A percentile compares a stretch with the other conserved stretches of the same genome.
These are phyloP conservation scores for Panorpa germanica DNA, from an alignment of 2,888 invertebrate genomes.

Conservation along the genomic window DNA sequence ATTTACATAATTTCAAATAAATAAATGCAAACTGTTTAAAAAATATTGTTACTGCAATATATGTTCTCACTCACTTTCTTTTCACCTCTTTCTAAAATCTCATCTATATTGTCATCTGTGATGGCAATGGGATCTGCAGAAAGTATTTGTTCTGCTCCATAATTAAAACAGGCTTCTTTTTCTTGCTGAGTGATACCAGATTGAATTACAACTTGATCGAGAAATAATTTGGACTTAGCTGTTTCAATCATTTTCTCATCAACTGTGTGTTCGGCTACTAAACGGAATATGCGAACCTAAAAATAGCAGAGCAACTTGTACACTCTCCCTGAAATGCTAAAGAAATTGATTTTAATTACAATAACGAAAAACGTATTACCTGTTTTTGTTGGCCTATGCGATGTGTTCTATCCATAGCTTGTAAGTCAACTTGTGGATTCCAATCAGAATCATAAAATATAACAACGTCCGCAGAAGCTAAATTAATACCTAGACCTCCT, in stretches of 20 bases:
- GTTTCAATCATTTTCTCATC: constrained; percentile 91
- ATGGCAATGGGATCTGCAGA: too few relatives aligned
- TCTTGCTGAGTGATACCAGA: too few relatives aligned
- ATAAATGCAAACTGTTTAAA: too few relatives aligned
- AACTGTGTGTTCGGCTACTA: constrained; percentile 89
- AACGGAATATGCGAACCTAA: constrained; percentile 52
- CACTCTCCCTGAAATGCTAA: not conserved
- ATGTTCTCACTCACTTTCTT: constrained; percentile 67
- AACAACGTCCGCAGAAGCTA: constrained; percentile 86
- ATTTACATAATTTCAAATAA: too few relatives aligned
- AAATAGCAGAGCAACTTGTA: not conserved
- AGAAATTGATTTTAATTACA: not conserved
- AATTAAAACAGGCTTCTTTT: not conserved
- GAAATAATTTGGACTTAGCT: constrained; percentile 78
- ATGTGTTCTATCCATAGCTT: constrained; percentile 88
- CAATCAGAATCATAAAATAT: constrained; percentile 90
- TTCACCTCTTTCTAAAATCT: constrained; percentile 72
- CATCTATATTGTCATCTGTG: constrained; percentile 86
- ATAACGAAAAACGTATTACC: too few relatives aligned
- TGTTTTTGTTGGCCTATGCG: constrained; percentile 89
- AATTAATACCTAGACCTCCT: constrained; percentile 85
- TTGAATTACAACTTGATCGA: constrained; percentile 88
- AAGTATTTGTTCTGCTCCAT: too few relatives aligned
- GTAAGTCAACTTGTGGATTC: constrained; percentile 91
- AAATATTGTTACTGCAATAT: too few relatives aligned